phyloP scores from a whole-genome alignment of 2,113 vertebrate species.

The Corythornis madagascariensis region DNA sequence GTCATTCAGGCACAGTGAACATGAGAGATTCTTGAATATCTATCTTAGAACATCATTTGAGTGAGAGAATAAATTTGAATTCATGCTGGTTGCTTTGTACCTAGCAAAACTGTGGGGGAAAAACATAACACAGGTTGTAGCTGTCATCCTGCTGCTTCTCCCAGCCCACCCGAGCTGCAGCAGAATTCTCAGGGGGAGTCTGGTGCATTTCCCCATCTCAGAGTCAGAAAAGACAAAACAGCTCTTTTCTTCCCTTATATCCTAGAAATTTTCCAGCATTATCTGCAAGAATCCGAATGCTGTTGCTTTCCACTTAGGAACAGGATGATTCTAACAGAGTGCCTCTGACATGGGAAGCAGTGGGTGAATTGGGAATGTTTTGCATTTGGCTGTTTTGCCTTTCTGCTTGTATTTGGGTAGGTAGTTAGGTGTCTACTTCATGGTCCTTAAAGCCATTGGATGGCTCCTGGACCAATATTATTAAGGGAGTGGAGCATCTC shows the following conservation, averaged over 20 bases:
- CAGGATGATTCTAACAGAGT: neutral
- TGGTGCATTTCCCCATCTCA: neutral
- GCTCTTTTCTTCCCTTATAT: neutral
- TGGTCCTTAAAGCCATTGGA: neutral
- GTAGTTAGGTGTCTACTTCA: neutral
- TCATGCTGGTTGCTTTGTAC: neutral
- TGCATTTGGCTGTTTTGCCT: neutral
- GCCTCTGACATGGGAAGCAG: neutral
- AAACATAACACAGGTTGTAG: neutral
- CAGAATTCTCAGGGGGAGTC: neutral
- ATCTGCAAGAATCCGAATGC: neutral
- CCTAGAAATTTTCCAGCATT: neutral
- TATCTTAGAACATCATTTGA: neutral
- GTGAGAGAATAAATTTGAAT: neutral
- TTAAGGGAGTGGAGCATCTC: too few species aligned
- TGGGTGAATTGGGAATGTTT: neutral
- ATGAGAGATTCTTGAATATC: neutral
- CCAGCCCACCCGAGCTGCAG: neutral
- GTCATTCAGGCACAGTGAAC: neutral
- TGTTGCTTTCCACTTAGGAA: neutral
- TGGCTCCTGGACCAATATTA: neutral
- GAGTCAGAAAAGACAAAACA: neutral
- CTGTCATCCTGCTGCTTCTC: neutral
- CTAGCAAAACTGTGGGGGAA: neutral
- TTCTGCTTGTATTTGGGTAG: neutral